A percentile compares a stretch with the other conserved stretches of the same genome.
phyloP scores from a whole-genome alignment of 2,113 vertebrate species.

The Meles meles region DNA sequence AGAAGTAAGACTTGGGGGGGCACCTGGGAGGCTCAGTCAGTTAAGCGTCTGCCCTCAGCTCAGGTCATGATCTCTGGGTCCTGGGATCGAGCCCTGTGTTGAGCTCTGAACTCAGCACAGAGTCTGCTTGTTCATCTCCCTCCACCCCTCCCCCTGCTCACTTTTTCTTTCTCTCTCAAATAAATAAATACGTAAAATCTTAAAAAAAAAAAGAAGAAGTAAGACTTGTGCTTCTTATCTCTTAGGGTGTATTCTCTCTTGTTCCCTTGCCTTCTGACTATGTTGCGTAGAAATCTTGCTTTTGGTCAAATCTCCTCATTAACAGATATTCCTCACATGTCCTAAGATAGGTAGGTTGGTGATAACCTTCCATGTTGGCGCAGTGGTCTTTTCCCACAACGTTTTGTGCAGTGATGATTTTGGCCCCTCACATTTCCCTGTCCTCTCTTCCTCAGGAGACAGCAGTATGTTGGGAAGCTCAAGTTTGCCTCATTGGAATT shows the following conservation, averaged over 20 bases:
- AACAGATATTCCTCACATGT: background rate
- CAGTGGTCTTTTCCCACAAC: background rate
- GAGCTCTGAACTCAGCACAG: background rate
- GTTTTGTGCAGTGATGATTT: background rate
- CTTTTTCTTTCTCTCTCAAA: background rate
- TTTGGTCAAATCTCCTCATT: background rate
- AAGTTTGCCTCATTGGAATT: slow-evolving; percentile 92
- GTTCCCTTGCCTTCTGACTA: background rate
- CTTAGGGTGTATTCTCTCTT: background rate
- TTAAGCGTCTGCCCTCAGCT: background rate
- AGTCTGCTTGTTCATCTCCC: background rate
- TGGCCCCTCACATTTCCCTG: rapidly evolving
- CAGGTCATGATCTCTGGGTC: background rate
- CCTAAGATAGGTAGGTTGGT: background rate
- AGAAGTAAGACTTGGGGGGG: background rate
- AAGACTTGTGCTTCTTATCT: background rate
- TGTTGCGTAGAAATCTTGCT: background rate
- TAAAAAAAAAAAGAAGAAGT: too few species aligned
- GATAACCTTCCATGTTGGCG: background rate
- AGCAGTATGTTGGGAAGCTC: slow-evolving; percentile 95
- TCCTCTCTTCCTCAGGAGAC: slow-evolving; percentile 84
- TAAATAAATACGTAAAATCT: background rate
- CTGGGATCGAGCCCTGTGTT: background rate
- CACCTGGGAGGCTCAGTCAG: background rate
- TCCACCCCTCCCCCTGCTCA: background rate